Evolutionary conservation across 1,140 invertebrate species (phyloP).

Genomic region (Pantala flavescens): DNA sequence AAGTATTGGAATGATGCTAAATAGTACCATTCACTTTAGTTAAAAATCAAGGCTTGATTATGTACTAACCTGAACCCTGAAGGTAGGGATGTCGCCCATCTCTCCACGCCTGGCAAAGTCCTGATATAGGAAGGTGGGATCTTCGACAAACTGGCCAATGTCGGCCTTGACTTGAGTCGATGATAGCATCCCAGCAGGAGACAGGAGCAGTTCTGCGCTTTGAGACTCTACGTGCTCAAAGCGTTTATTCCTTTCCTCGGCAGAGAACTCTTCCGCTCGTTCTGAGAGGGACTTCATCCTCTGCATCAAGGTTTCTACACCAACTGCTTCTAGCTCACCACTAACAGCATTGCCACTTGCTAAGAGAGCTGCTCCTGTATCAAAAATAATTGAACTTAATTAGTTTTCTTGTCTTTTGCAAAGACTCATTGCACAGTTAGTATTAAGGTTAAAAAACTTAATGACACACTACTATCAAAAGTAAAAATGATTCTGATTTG

Average conservation of each 20-base stretch:
- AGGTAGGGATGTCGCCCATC: conserved; percentile 59
- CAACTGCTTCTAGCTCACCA: conserved; percentile 43
- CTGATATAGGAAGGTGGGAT: conserved; percentile 65
- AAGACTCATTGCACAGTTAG: too few species aligned
- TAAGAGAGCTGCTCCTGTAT: background rate
- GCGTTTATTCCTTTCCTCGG: conserved; percentile 62
- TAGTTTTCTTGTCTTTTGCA: too few species aligned
- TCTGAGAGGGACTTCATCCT: conserved; percentile 70
- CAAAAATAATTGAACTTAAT: background rate
- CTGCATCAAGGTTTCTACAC: conserved; percentile 65
- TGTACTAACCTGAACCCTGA: conserved; percentile 50
- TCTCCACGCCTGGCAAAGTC: conserved; percentile 68
- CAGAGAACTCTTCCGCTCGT: conserved; percentile 56
- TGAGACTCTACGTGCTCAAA: conserved; percentile 68
- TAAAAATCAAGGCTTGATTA: too few species aligned
- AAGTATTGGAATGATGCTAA: too few species aligned
- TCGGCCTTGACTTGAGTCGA: conserved; percentile 40
- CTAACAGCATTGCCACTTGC: conserved; percentile 16
- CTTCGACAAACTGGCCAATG: conserved; percentile 62
- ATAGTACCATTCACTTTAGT: too few species aligned
- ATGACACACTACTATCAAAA: too few species aligned
- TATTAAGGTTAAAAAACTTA: too few species aligned
- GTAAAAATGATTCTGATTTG: too few species aligned
- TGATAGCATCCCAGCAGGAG: conserved; percentile 33
- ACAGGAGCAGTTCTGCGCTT: conserved; percentile 53